Percentiles rank a stretch among this genome's conserved stretches.
These are phyloP conservation scores for Lagopus leucura DNA, from an alignment of 2,113 vertebrate species.

Conservation along the genomic window DNA sequence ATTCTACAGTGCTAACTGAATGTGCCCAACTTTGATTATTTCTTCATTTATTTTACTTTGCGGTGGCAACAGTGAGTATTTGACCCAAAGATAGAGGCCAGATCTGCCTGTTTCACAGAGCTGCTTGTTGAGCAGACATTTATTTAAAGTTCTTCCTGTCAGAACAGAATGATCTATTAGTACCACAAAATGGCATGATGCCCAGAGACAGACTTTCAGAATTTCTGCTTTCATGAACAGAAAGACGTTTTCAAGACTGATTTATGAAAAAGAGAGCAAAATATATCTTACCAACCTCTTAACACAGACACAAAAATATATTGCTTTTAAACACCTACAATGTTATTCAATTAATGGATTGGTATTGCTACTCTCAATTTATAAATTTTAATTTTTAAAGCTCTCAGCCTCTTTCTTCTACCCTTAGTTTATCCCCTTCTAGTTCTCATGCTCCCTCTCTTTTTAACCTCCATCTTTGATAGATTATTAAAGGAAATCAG, in stretches of 20 bases:
- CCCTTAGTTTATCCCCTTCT: neutral
- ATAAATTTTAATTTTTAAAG: constrained; percentile 13
- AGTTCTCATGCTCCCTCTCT: neutral
- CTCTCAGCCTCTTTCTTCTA: neutral
- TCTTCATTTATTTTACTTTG: neutral
- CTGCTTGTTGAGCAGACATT: constrained; percentile 1
- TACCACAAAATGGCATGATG: constrained; percentile 25
- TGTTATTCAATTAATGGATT: constrained; percentile 36
- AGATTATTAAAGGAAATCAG: neutral
- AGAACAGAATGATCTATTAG: constrained; percentile 51
- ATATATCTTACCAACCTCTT: constrained; percentile 33
- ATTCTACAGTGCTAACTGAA: neutral
- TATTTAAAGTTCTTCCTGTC: constrained; percentile 29
- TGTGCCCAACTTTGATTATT: neutral
- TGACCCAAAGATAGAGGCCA: constrained; percentile 11
- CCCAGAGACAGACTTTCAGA: constrained; percentile 47
- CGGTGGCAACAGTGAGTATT: neutral
- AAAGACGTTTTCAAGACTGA: constrained; percentile 45
- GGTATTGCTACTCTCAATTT: neutral
- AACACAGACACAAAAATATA: constrained; percentile 34
- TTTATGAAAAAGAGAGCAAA: constrained; percentile 39
- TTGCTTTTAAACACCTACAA: constrained; percentile 14
- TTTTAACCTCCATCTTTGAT: neutral
- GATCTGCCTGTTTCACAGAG: constrained; percentile 3
- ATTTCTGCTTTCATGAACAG: constrained; percentile 32